Percentiles rank a stretch among this genome's conserved stretches.
These are phyloP conservation scores for Grantiella picta DNA, from an alignment of 2,113 vertebrate species.

Conservation along the genomic window DNA sequence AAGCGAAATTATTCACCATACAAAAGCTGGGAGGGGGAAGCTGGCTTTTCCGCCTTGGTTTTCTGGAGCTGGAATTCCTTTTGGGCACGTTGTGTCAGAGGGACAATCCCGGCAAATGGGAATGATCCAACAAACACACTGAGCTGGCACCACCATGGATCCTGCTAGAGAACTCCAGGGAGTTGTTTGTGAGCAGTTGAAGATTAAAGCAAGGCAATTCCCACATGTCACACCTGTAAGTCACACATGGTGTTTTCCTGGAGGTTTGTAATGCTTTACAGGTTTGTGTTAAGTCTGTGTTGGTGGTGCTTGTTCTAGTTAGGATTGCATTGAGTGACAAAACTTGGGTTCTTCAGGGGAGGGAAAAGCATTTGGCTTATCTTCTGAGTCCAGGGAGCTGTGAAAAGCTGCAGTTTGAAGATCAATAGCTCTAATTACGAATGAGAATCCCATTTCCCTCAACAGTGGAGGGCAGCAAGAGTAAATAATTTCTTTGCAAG, in stretches of 20 bases:
- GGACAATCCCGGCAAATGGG: not conserved
- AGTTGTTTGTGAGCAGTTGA: not conserved
- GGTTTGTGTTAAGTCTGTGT: not conserved
- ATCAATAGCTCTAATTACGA: constrained; percentile 1
- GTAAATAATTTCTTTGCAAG: not conserved
- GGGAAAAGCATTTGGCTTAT: not conserved
- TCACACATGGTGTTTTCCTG: not conserved
- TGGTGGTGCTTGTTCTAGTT: not conserved
- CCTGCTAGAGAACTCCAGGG: not conserved
- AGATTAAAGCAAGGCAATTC: not conserved
- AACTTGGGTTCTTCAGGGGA: not conserved
- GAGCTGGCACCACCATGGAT: not conserved
- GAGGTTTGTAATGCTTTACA: not conserved
- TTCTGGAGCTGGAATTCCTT: not conserved
- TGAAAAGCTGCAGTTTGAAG: not conserved
- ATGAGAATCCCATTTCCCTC: not conserved
- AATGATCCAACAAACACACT: not conserved
- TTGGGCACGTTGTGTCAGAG: not conserved
- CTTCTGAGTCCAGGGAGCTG: not conserved
- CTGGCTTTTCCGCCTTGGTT: not conserved
- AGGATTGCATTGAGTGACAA: not conserved
- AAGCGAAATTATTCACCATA: not conserved
- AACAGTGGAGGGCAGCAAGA: not conserved
- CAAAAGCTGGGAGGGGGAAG: not conserved
- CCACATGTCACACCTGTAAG: not conserved